phyloP scores from a whole-genome alignment of 2,888 invertebrate species.

The Heliconius charithonia region DNA sequence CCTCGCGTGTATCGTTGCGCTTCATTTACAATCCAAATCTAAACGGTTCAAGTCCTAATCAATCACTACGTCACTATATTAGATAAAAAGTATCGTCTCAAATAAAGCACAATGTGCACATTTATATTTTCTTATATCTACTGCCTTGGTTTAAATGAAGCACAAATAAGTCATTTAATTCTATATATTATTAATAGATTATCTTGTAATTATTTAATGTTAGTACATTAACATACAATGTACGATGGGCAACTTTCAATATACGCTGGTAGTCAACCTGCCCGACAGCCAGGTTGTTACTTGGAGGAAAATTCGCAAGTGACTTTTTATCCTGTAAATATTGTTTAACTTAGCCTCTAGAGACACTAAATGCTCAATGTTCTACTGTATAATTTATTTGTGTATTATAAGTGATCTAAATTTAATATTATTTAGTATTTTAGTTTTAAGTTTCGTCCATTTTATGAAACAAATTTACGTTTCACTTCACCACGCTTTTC shows the following conservation, averaged over 20 bases:
- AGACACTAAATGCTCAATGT: conserved; percentile 35
- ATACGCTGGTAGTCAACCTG: background rate
- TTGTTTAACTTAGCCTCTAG: conserved; percentile 19
- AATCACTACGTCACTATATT: background rate
- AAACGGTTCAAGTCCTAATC: conserved; percentile 10
- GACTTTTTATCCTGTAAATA: conserved; percentile 23
- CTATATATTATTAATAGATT: background rate
- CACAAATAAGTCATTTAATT: conserved; percentile 1
- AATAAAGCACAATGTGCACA: background rate
- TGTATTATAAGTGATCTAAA: conserved; percentile 4
- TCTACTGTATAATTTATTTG: conserved; percentile 19
- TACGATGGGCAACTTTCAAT: background rate
- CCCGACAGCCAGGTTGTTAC: background rate
- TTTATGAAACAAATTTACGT: background rate
- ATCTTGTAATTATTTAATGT: background rate
- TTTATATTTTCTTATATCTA: background rate
- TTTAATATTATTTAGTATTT: conserved; percentile 1
- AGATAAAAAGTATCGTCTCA: background rate
- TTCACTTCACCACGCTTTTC: background rate
- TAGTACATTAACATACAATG: background rate
- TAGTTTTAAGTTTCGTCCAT: conserved; percentile 15
- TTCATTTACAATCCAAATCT: background rate
- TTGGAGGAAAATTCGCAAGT: background rate
- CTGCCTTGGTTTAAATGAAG: background rate
- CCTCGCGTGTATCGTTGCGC: too few species aligned